These are phyloP conservation scores for Mixornis gularis DNA, from an alignment of 2,113 vertebrate genomes.

Conservation along the genomic window DNA sequence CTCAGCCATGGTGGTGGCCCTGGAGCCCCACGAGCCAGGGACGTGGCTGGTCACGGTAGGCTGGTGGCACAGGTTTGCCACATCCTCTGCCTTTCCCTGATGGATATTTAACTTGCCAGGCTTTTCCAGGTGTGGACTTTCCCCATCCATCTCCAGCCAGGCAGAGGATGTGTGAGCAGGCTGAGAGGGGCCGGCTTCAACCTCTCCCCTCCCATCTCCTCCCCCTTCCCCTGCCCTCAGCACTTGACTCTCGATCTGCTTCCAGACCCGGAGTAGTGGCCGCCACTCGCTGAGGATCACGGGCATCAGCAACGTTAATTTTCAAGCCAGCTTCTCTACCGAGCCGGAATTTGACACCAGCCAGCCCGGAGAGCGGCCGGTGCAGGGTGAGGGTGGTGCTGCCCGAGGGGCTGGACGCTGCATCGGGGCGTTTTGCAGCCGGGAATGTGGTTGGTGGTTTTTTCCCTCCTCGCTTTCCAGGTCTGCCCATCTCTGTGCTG, in stretches of 20 bases:
- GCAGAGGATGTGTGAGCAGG: neutral
- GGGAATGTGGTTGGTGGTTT: fast-evolving
- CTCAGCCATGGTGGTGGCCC: constrained; percentile 83
- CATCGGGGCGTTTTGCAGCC: fast-evolving
- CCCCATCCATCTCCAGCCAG: neutral
- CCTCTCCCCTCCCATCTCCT: neutral
- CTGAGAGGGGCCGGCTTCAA: fast-evolving
- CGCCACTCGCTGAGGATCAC: constrained; percentile 88
- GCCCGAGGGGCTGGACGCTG: fast-evolving
- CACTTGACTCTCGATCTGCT: fast-evolving
- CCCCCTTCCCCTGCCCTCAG: neutral
- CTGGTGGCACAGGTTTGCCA: neutral
- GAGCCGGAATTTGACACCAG: constrained; percentile 71
- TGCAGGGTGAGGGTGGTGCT: constrained; percentile 76
- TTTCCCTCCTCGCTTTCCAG: constrained; percentile 50
- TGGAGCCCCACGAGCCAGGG: constrained; percentile 85
- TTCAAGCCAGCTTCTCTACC: constrained; percentile 83
- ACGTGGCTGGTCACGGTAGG: constrained; percentile 86
- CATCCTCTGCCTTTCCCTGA: neutral
- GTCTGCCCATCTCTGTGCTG: constrained; percentile 82
- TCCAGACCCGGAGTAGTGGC: constrained; percentile 82
- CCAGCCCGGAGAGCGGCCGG: constrained; percentile 77
- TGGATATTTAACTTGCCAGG: neutral
- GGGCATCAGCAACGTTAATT: constrained; percentile 84
- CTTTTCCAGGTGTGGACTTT: neutral